phyloP scores from a whole-genome alignment of 2,888 invertebrate genomes.

The Mechanitis messenoides region DNA sequence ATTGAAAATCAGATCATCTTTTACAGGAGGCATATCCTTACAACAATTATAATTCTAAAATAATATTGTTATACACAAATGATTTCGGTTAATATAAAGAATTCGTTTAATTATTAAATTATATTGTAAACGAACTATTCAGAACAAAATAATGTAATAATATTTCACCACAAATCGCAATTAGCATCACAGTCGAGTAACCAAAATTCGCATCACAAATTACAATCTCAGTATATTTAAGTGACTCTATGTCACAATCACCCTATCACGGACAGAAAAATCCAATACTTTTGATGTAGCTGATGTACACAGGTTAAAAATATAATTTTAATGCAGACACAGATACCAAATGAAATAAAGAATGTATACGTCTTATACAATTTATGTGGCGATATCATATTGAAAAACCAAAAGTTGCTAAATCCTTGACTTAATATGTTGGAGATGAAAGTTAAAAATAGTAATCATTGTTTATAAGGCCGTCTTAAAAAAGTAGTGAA shows the following conservation, averaged over 20 bases:
- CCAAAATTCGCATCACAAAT: constrained; percentile 14
- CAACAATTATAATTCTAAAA: constrained; percentile 26
- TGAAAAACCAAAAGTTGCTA: too few species aligned
- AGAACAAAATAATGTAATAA: constrained; percentile 8
- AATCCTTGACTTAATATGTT: too few species aligned
- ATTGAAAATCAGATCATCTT: constrained; percentile 68
- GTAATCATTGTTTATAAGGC: too few species aligned
- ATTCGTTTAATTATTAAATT: background rate
- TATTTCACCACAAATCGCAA: constrained; percentile 17
- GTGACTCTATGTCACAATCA: background rate
- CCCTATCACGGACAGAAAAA: constrained; percentile 22
- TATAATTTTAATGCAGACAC: background rate
- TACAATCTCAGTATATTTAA: too few species aligned
- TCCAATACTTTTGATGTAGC: constrained; percentile 15
- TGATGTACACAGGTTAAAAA: constrained; percentile 5
- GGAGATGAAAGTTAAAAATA: too few species aligned
- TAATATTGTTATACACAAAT: background rate
- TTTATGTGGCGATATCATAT: too few species aligned
- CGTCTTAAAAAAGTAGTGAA: too few species aligned
- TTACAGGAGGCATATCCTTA: constrained; percentile 73
- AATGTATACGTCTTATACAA: too few species aligned
- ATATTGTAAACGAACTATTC: background rate
- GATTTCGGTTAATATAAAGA: background rate
- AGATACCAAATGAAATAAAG: background rate
- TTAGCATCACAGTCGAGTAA: constrained; percentile 12